Percentiles rank a stretch among this genome's conserved stretches.
Evolutionary conservation across 2,113 vertebrate genomes (phyloP).

Genomic region (Salvelinus namaycush): DNA sequence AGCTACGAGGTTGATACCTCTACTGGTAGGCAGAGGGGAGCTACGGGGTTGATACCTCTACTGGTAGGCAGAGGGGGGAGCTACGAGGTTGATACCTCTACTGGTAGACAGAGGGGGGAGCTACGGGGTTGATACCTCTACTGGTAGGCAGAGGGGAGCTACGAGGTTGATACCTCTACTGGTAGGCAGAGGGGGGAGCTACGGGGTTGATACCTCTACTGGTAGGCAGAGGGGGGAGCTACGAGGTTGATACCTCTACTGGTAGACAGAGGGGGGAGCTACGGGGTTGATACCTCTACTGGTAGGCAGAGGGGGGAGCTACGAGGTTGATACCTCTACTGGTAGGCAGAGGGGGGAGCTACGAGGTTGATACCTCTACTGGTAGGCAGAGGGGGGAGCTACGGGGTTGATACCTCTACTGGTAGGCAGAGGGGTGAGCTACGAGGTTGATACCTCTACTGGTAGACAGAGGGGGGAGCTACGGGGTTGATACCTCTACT

Average conservation of each 20-base stretch:
- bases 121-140: no score
- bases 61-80: conserved; percentile 75
- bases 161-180: no score
- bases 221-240: conserved; percentile 71
- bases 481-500: conserved; percentile 72
- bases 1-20: conserved; percentile 63
- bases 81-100: no score
- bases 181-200: no score
- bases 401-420: conserved; percentile 71
- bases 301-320: conserved; percentile 71
- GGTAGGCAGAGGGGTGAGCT: conserved; percentile 70
- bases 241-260: conserved; percentile 71
- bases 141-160: no score
- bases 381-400: conserved; percentile 71
- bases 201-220: conserved; percentile 68
- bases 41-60: conserved; percentile 69
- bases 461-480: conserved; percentile 70
- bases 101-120: no score
- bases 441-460: conserved; percentile 72
- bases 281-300: conserved; percentile 68
- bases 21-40: conserved; percentile 77
- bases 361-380: conserved; percentile 72
- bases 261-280: conserved; percentile 71
- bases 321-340: conserved; percentile 68
- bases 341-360: conserved; percentile 71